Evolutionary conservation across 2,797 vertebrate species (phyloP).

Genomic region (Lindbergichthys nudifrons): DNA sequence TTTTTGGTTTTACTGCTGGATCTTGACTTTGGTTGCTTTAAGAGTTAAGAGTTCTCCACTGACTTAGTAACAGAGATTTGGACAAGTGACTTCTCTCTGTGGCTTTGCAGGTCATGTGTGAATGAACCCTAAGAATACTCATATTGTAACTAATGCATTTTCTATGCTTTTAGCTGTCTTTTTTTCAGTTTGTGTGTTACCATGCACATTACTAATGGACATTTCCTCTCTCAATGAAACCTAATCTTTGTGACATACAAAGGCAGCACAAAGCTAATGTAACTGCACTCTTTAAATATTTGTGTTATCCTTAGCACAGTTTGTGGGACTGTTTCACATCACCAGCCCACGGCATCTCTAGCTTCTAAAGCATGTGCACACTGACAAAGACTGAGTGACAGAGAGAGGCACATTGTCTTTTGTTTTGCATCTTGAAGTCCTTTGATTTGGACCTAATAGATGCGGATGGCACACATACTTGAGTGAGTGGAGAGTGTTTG

Average conservation of each 20-base stretch:
- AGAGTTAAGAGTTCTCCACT: constrained; percentile 58
- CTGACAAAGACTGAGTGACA: constrained; percentile 47
- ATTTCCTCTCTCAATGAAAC: constrained; percentile 32
- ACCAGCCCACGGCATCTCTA: constrained; percentile 55
- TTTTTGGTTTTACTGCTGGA: constrained; percentile 31
- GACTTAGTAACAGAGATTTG: constrained; percentile 64
- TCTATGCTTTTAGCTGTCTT: not conserved
- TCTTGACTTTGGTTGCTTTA: constrained; percentile 23
- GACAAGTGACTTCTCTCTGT: constrained; percentile 41
- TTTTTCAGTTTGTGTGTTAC: not conserved
- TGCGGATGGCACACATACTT: constrained; percentile 63
- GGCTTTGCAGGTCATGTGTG: constrained; percentile 37
- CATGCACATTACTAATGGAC: not conserved
- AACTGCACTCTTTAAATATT: constrained; percentile 34
- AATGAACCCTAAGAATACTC: constrained; percentile 18
- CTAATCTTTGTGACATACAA: constrained; percentile 10
- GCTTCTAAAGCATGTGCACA: constrained; percentile 42
- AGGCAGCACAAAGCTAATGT: constrained; percentile 29
- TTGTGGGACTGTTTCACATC: constrained; percentile 61
- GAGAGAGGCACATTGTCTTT: constrained; percentile 51
- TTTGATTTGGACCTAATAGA: constrained; percentile 66
- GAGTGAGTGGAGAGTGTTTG: constrained; percentile 45
- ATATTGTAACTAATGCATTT: constrained; percentile 3
- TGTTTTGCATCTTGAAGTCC: constrained; percentile 58
- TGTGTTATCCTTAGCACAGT: constrained; percentile 53